Evolutionary conservation across 2,888 invertebrate genomes (phyloP), one percentile per base, ranked within the genome.

Genomic region (Blomia tropicalis): DNA sequence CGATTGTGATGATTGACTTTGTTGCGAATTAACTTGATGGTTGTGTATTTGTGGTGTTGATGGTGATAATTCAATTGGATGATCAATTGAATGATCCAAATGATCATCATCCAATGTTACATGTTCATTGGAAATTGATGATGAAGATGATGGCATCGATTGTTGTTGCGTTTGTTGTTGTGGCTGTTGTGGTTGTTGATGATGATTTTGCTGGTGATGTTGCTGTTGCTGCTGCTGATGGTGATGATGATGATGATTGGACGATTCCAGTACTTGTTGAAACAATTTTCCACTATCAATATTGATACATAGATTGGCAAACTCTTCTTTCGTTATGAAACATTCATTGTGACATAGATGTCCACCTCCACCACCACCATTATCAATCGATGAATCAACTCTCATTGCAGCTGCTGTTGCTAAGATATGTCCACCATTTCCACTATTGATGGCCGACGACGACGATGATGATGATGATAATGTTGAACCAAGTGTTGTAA

Each of bases 251-350:
- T 56, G 31, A 2, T 30, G 25, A 11, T 2, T 19, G n/a, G 56
- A 31, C 11, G 29, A n/a, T 7, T 27, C 51, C 11, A 19, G 22
- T n/a, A 14, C 51, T n/a, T 11, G 7, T 14, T 27, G 22, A n/a
- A 47, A 47, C 51, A 47, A 25, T n/a, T 47, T 47, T 7, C 27
- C 51, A 7, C 7, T 7, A 14, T 56, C 56, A 47, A 47, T 47
- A 25, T 47, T 47, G 22, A 19, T 19, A 25, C 56, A 56, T 2
- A 56, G 19, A 25, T 31, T 56, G 29, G 25, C 56, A 56, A 56
- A 27, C 56, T 56, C 56, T 25, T 56, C n/a, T 19, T 23, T 14
- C 2, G 29, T 56, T 2, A 56, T 56, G 30, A 56, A 56, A 25
- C 56, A 56, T 14, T 56, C 56, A 31, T 36, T 56, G 25, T 31